Percentiles rank a stretch among this genome's conserved stretches.
phyloP scores from a whole-genome alignment of 2,888 invertebrate species.

The Eristalinus aeneus region DNA sequence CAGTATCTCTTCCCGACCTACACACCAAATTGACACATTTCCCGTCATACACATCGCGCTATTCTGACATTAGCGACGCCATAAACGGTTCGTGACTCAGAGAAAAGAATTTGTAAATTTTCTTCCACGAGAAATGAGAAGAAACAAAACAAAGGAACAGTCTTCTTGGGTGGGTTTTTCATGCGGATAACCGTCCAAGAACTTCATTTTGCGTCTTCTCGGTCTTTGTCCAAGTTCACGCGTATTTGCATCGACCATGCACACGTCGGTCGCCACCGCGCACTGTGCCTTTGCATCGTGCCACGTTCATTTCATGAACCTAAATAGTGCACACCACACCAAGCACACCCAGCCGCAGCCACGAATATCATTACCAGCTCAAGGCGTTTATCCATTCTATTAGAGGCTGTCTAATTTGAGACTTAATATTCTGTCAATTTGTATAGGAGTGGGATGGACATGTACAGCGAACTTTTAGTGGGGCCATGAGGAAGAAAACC shows the following conservation, averaged over 20 bases:
- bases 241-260: constrained; percentile 51
- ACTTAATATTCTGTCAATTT: constrained; percentile 68
- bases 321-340: constrained; percentile 38
- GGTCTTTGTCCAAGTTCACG: constrained; percentile 38
- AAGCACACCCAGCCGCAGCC: constrained; percentile 24
- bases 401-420: constrained; percentile 56
- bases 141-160: not conserved
- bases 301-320: constrained; percentile 28
- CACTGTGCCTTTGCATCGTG: constrained; percentile 54
- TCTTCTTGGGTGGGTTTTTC: constrained; percentile 41
- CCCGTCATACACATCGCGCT: not conserved
- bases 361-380: constrained; percentile 51
- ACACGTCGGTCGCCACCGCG: not conserved
- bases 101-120: constrained; percentile 14
- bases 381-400: constrained; percentile 64
- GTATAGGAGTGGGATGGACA: constrained; percentile 47
- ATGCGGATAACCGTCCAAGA: constrained; percentile 7
- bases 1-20: not conserved
- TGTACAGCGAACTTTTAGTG: constrained; percentile 29
- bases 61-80: constrained; percentile 20
- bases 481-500: not conserved
- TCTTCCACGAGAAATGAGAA: not conserved
- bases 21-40: not conserved
- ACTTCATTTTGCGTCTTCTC: constrained; percentile 7
- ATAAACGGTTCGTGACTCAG: constrained; percentile 34